These are phyloP conservation scores for Pyrocephalus nanus DNA, from an alignment of 2,797 vertebrate species.

Conservation along the genomic window DNA sequence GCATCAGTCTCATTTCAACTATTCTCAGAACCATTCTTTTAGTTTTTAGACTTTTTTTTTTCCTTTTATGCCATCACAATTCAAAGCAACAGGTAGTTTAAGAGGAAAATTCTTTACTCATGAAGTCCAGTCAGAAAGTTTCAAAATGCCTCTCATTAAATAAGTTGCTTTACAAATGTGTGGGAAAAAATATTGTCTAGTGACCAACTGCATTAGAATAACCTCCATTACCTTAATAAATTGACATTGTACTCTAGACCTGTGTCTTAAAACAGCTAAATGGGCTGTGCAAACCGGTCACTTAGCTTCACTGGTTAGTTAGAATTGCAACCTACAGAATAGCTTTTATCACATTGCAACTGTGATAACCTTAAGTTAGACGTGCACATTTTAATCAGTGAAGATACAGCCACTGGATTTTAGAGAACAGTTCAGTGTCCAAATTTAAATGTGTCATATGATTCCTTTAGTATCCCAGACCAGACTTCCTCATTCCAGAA, in stretches of 20 bases:
- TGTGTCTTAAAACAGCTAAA: neutral
- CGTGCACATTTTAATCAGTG: neutral
- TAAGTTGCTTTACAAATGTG: neutral
- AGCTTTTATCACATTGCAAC: neutral
- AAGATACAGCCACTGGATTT: neutral
- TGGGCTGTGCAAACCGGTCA: neutral
- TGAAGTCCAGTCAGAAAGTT: neutral
- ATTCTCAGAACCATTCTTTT: neutral
- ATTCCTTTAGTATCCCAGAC: neutral
- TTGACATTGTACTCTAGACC: neutral
- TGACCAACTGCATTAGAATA: neutral
- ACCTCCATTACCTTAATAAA: neutral
- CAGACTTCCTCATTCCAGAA: neutral
- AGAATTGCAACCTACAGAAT: neutral
- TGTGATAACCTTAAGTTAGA: neutral
- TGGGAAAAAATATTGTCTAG: neutral
- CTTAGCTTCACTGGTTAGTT: neutral
- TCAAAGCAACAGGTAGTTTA: neutral
- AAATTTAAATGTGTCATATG: neutral
- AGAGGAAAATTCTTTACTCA: neutral
- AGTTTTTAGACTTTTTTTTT: neutral
- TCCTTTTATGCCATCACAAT: neutral
- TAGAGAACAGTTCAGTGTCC: neutral
- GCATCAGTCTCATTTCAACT: neutral
- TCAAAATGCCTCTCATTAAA: neutral